Evolutionary conservation across 2,888 invertebrate genomes (phyloP).

Genomic region (Drosophila kokeensis): DNA sequence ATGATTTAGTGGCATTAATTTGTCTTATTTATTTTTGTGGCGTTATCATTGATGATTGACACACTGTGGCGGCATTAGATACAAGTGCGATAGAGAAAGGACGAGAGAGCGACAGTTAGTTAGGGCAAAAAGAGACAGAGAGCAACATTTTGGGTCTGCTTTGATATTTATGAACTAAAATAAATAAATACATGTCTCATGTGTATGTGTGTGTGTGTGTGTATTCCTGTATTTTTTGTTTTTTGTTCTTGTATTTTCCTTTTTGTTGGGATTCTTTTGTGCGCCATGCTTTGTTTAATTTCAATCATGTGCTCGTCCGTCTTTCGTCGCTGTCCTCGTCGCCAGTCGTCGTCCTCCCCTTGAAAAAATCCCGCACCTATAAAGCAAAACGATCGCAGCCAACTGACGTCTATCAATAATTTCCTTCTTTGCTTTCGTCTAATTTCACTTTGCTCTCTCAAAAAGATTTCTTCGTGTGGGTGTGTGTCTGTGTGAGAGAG

Average conservation of each 20-base stretch:
- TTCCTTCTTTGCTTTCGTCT: constrained; percentile 34
- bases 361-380: neutral
- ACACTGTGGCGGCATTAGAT: constrained; percentile 52
- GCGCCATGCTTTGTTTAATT: constrained; percentile 56
- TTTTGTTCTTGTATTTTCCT: constrained; percentile 39
- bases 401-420: constrained; percentile 79
- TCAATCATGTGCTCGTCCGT: constrained; percentile 76
- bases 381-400: constrained; percentile 42
- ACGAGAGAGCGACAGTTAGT: neutral
- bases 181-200: constrained; percentile 39
- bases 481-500: constrained; percentile 1
- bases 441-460: constrained; percentile 17
- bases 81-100: constrained; percentile 10
- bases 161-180: constrained; percentile 62
- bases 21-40: neutral
- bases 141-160: constrained; percentile 28
- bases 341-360: constrained; percentile 11
- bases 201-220: neutral
- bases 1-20: neutral
- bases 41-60: constrained; percentile 31
- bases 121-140: neutral
- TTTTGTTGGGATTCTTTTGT: constrained; percentile 58
- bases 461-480: neutral
- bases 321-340: constrained; percentile 38
- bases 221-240: constrained; percentile 15